These are phyloP conservation scores for Nanorana parkeri DNA, from an alignment of 2,113 vertebrate species.

Conservation along the genomic window DNA sequence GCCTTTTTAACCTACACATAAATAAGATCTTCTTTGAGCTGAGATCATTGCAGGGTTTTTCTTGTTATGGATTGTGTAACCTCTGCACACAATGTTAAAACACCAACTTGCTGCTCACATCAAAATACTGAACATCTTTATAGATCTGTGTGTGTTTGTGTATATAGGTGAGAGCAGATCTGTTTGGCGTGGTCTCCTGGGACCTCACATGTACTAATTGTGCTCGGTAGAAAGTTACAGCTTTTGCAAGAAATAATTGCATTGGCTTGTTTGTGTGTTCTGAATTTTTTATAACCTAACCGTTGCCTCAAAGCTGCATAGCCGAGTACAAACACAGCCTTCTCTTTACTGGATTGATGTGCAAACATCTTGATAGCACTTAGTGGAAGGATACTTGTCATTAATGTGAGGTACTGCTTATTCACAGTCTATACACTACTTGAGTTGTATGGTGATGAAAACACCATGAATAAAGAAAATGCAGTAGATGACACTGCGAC, in stretches of 20 bases:
- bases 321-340: not conserved
- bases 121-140: not conserved
- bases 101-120: not conserved
- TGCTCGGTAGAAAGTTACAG: not conserved
- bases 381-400: no score
- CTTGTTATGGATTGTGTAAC: not conserved
- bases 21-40: no score
- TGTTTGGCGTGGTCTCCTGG: not conserved
- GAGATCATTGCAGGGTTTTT: not conserved
- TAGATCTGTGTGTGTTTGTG: not conserved
- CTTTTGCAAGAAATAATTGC: conserved; percentile 4
- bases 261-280: not conserved
- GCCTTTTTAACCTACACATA: no score
- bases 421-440: no score
- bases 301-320: not conserved
- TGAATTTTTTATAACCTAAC: not conserved
- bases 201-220: not conserved
- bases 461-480: no score
- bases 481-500: no score
- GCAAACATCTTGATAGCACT: no score
- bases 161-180: not conserved
- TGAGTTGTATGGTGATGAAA: no score
- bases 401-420: no score
- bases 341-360: not conserved
- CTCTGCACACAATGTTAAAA: not conserved